A percentile compares a stretch with the other conserved stretches of the same genome.
phyloP scores from a whole-genome alignment of 1,140 invertebrate genomes.

The Eubasilissa regina region DNA sequence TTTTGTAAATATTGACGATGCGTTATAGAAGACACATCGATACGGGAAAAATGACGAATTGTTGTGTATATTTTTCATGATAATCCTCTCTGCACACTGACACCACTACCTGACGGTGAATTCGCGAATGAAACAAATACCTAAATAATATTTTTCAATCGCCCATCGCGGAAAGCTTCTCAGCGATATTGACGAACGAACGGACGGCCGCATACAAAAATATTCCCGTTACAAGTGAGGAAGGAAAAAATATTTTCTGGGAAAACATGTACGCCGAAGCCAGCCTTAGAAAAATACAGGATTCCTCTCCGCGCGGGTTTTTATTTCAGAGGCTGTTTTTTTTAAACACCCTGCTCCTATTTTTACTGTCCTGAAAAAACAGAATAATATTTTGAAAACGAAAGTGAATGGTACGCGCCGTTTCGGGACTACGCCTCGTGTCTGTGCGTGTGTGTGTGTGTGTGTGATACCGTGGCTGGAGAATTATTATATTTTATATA shows the following conservation, averaged over 20 bases:
- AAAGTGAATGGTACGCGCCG: conserved; percentile 53
- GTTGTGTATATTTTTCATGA: not conserved
- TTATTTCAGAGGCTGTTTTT: conserved; percentile 60
- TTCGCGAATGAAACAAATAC: too few relatives aligned
- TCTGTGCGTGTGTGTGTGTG: not conserved
- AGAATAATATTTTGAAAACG: conserved; percentile 60
- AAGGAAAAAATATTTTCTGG: conserved; percentile 54
- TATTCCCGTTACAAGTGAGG: conserved; percentile 45
- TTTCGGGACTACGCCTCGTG: not conserved
- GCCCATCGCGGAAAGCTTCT: not conserved
- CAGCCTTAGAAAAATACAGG: conserved; percentile 57
- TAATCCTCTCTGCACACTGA: not conserved
- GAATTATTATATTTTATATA: conserved; percentile 20
- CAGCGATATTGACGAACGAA: conserved; percentile 18
- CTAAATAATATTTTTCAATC: not conserved
- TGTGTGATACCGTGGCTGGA: conserved; percentile 8
- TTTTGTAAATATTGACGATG: too few relatives aligned
- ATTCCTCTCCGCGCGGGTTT: conserved; percentile 46
- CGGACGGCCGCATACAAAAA: conserved; percentile 49
- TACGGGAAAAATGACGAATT: too few relatives aligned
- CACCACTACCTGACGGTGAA: too few relatives aligned
- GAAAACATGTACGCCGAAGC: conserved; percentile 59
- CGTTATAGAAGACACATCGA: not conserved
- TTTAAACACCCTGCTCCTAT: conserved; percentile 57
- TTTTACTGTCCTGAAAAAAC: conserved; percentile 60